Percentiles rank a stretch among this genome's conserved stretches.
These are phyloP conservation scores for Ceratotherium simum DNA, from an alignment of 2,113 vertebrate species.

Conservation along the genomic window DNA sequence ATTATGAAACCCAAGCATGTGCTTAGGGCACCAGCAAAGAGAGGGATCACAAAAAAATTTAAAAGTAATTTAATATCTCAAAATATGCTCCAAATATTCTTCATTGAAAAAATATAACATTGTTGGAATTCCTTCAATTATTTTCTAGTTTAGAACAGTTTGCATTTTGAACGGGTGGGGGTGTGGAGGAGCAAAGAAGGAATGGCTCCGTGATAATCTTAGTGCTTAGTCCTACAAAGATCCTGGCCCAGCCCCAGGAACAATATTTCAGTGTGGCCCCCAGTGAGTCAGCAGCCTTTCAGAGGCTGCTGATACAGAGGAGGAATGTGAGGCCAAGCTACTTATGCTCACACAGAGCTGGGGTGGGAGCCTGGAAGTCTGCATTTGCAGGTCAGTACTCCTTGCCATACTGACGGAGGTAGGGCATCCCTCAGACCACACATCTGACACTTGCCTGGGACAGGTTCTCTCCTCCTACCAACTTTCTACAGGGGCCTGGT, in stretches of 20 bases:
- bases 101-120: background rate
- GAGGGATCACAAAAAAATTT: background rate
- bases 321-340: background rate
- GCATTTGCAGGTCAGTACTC: background rate
- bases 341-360: rapidly evolving
- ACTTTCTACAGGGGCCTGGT: background rate
- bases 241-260: background rate
- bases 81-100: background rate
- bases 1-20: background rate
- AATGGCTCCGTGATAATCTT: rapidly evolving
- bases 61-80: background rate
- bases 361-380: rapidly evolving
- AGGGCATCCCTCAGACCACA: background rate
- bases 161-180: background rate
- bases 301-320: too few relatives aligned
- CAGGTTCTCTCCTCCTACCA: background rate
- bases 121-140: background rate
- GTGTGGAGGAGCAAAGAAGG: rapidly evolving
- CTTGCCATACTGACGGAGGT: background rate
- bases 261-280: rapidly evolving
- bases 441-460: background rate
- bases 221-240: background rate
- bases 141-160: background rate
- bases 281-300: background rate
- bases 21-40: background rate